A percentile compares a stretch with the other conserved stretches of the same genome.
These are phyloP conservation scores for Villa cingulata DNA, from an alignment of 2,888 invertebrate genomes.

Conservation along the genomic window DNA sequence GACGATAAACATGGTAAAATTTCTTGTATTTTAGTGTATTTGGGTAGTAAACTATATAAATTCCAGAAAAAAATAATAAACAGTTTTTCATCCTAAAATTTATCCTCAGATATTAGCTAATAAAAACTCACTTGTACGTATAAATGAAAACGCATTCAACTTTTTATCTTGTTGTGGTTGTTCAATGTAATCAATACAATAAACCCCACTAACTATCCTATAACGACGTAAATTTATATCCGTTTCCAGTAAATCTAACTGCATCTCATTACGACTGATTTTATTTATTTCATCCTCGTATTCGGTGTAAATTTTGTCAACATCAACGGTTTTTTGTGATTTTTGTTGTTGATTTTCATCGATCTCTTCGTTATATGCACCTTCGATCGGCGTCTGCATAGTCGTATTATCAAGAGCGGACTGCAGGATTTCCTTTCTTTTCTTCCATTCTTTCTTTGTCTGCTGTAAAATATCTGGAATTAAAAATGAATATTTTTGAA, in stretches of 20 bases:
- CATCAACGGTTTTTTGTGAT: conserved; percentile 26
- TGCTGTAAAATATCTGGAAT: conserved; percentile 27
- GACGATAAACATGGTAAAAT: conserved; percentile 53
- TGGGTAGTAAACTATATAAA: conserved; percentile 24
- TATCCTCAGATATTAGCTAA: no score
- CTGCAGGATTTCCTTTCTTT: conserved; percentile 33
- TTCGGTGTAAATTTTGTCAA: conserved; percentile 33
- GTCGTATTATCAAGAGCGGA: conserved; percentile 31
- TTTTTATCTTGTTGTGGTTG: conserved; percentile 57
- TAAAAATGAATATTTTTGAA: neutral
- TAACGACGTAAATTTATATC: conserved; percentile 65
- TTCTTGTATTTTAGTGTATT: conserved; percentile 44
- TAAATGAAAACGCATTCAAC: conserved; percentile 28
- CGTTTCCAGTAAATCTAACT: conserved; percentile 35
- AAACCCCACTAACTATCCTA: conserved; percentile 61
- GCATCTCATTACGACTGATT: conserved; percentile 24
- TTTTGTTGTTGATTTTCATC: conserved; percentile 20
- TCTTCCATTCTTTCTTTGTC: conserved; percentile 34
- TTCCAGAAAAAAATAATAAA: no score
- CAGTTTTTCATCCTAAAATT: no score
- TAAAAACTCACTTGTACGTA: conserved; percentile 28
- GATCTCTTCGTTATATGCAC: conserved; percentile 22
- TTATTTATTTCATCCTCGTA: conserved; percentile 33
- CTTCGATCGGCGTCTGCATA: conserved; percentile 17
- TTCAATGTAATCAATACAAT: conserved; percentile 54